Evolutionary conservation across 2,888 invertebrate species (phyloP).

Genomic region (Polymixis lichenea): DNA sequence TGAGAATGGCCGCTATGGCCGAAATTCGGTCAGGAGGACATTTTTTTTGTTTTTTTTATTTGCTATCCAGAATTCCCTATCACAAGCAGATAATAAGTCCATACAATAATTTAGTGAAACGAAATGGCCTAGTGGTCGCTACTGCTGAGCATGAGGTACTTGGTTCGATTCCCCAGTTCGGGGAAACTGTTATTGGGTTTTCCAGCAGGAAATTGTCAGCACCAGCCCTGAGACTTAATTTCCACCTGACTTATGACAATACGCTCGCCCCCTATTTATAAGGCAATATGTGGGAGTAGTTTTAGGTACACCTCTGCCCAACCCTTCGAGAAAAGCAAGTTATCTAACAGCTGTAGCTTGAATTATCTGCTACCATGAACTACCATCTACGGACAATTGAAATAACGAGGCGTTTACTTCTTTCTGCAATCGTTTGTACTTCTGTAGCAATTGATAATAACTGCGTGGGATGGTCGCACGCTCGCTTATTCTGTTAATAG

Average conservation of each 20-base stretch:
- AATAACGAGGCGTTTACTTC: constrained; percentile 25
- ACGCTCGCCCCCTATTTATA: no score
- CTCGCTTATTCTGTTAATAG: constrained; percentile 18
- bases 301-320: neutral
- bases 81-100: no score
- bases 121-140: no score
- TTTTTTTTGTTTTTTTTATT: no score
- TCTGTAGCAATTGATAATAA: constrained; percentile 45
- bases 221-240: no score
- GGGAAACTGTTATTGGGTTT: neutral
- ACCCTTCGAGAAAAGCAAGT: neutral
- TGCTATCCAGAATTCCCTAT: no score
- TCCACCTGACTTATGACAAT: no score
- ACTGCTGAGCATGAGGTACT: neutral
- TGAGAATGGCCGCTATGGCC: no score
- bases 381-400: constrained; percentile 20
- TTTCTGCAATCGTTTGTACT: constrained; percentile 29
- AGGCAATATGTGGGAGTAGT: neutral
- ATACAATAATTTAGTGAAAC: no score
- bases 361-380: neutral
- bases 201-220: no score
- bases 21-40: no score
- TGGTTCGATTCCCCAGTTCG: neutral
- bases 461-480: constrained; percentile 58
- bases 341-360: neutral